A percentile compares a stretch with the other conserved stretches of the same genome.
Conservation (phyloP, 2,888 invertebrate species). For the Branchinecta sandiegonensis region DNA sequence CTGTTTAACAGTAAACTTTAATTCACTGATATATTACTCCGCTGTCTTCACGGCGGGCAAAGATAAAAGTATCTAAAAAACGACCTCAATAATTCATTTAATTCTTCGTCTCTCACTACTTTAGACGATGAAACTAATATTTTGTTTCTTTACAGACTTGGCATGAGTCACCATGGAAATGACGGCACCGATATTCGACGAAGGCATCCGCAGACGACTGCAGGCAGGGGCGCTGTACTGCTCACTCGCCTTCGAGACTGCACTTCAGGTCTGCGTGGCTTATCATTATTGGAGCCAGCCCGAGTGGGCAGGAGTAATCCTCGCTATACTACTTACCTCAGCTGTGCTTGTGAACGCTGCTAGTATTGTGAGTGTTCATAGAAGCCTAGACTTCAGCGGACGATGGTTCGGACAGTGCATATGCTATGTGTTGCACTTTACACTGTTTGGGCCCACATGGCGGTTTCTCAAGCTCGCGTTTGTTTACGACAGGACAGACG, state of each 20-base stretch:
- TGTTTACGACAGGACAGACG: slow-evolving; percentile 30
- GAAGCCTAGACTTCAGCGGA: slow-evolving; percentile 30
- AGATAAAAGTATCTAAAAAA: too few relatives aligned
- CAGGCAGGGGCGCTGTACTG: background rate
- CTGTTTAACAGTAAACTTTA: too few relatives aligned
- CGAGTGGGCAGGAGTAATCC: slow-evolving; percentile 22
- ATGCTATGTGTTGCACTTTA: slow-evolving; percentile 30
- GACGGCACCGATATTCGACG: background rate
- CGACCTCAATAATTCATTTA: too few relatives aligned
- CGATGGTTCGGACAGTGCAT: slow-evolving; percentile 30
- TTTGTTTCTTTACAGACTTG: background rate
- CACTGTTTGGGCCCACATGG: slow-evolving; percentile 29
- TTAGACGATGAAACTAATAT: too few relatives aligned
- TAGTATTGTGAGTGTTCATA: slow-evolving; percentile 30
- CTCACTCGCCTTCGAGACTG: slow-evolving; percentile 20
- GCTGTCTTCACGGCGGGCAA: too few relatives aligned
- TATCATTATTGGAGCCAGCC: slow-evolving; percentile 22
- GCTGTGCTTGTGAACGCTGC: slow-evolving; percentile 29
- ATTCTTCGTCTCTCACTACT: too few relatives aligned
- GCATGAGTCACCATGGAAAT: slow-evolving; percentile 1
- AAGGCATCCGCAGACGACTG: slow-evolving; percentile 1
- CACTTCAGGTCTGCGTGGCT: slow-evolving; percentile 21
- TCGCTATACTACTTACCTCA: slow-evolving; percentile 19
- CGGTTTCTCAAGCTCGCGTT: slow-evolving; percentile 30
- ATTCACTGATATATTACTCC: too few relatives aligned